Percentiles rank a stretch among this genome's conserved stretches.
Evolutionary conservation across 2,113 vertebrate genomes (phyloP).

Genomic region (Tricholaema leucomelas): DNA sequence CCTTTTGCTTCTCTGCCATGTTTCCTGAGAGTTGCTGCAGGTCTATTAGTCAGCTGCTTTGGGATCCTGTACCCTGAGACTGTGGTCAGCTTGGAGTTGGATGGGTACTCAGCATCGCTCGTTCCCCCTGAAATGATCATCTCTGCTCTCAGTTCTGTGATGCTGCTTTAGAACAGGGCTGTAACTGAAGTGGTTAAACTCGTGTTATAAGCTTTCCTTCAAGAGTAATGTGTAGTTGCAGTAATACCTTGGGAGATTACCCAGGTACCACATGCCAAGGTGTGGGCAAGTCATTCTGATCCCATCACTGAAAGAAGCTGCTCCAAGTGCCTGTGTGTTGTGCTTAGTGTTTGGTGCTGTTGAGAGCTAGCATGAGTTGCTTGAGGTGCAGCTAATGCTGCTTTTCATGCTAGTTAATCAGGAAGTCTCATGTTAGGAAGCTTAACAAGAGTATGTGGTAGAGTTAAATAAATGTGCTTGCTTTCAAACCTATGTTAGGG

Average conservation of each 20-base stretch:
- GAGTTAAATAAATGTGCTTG: background rate
- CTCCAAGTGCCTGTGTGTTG: background rate
- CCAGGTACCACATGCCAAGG: fast-evolving
- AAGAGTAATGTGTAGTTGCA: fast-evolving
- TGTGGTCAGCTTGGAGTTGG: background rate
- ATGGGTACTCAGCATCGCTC: too few species aligned
- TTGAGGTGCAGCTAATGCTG: background rate
- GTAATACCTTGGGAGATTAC: background rate
- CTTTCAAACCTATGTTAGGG: background rate
- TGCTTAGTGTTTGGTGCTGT: fast-evolving
- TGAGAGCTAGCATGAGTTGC: fast-evolving
- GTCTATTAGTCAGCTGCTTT: background rate
- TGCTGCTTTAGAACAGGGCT: background rate
- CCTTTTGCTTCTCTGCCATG: background rate
- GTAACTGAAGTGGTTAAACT: background rate
- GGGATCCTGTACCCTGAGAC: background rate
- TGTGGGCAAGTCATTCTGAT: fast-evolving
- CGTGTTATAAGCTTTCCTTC: background rate
- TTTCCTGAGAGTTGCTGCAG: background rate
- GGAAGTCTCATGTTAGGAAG: background rate
- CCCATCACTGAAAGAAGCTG: background rate
- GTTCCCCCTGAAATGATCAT: fast-evolving
- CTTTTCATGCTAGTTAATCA: background rate
- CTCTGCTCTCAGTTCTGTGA: background rate
- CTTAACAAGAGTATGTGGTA: background rate